Evolutionary conservation across 2,797 vertebrate genomes (phyloP).

Genomic region (Girardinus metallicus): DNA sequence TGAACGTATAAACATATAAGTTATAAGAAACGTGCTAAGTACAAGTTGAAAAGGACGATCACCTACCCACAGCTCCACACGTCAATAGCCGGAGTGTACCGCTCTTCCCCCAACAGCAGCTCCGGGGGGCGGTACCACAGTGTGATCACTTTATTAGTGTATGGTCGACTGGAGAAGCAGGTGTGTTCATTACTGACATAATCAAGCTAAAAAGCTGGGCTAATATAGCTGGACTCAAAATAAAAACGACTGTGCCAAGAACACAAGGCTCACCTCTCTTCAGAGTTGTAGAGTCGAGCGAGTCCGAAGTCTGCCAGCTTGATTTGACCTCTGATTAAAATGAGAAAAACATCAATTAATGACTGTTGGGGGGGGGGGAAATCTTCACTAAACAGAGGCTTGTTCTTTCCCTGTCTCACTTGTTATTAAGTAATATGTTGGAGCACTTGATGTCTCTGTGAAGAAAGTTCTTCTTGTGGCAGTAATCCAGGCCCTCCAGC

Average conservation of each 20-base stretch:
- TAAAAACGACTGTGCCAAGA: background rate
- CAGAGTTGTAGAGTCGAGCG: conserved; percentile 97
- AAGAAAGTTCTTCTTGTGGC: conserved; percentile 99
- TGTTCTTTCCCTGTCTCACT: conserved; percentile 73
- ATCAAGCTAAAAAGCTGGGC: background rate
- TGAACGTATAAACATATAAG: background rate
- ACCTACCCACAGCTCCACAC: conserved; percentile 99
- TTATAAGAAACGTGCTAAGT: no score
- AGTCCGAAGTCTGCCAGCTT: conserved; percentile 98
- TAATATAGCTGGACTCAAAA: background rate
- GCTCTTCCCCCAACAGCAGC: conserved; percentile 94
- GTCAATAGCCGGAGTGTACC: conserved; percentile 97
- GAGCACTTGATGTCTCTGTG: conserved; percentile 99
- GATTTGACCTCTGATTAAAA: conserved; percentile 90
- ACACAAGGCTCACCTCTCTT: conserved; percentile 89
- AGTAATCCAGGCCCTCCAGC: conserved; percentile 98
- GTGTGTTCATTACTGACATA: background rate
- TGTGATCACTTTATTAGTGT: conserved; percentile 99
- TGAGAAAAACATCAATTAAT: conserved; percentile 12
- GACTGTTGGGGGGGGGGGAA: background rate
- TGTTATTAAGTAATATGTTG: conserved; percentile 98
- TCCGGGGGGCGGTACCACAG: conserved; percentile 99
- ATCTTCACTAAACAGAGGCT: background rate
- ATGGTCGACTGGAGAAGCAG: conserved; percentile 88
- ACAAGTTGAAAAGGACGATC: background rate